phyloP scores from a whole-genome alignment of 2,797 vertebrate species.

The Phrynocephalus vlangalii region DNA sequence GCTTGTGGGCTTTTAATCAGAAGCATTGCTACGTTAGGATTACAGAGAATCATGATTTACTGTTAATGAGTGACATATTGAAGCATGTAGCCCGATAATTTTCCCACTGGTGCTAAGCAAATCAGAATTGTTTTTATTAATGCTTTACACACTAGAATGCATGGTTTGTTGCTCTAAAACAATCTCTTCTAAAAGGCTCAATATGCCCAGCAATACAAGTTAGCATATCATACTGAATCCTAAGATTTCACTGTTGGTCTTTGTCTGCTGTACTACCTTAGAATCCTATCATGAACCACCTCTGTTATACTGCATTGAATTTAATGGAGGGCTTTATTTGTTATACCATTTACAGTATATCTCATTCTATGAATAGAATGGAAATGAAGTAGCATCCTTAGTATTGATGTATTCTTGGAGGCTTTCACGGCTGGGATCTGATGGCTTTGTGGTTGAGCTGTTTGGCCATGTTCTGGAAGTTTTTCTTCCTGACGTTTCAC shows the following conservation, averaged over 20 bases:
- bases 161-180: background rate
- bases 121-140: background rate
- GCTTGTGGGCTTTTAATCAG: background rate
- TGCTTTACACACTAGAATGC: too few species aligned
- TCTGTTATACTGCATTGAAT: conserved; percentile 28
- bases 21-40: background rate
- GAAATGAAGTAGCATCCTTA: background rate
- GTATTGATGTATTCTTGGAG: background rate
- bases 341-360: background rate
- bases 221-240: too few species aligned
- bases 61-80: background rate
- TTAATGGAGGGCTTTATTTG: conserved; percentile 18
- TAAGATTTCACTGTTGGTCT: too few species aligned
- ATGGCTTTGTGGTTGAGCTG: too few species aligned
- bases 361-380: background rate
- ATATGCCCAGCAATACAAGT: background rate
- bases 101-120: background rate
- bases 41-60: background rate
- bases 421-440: too few species aligned
- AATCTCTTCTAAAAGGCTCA: background rate
- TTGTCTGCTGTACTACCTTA: background rate
- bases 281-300: background rate
- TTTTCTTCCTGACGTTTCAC: too few species aligned
- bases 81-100: background rate
- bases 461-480: too few species aligned